phyloP scores from a whole-genome alignment of 2,113 vertebrate genomes.

The Aepyceros melampus region DNA sequence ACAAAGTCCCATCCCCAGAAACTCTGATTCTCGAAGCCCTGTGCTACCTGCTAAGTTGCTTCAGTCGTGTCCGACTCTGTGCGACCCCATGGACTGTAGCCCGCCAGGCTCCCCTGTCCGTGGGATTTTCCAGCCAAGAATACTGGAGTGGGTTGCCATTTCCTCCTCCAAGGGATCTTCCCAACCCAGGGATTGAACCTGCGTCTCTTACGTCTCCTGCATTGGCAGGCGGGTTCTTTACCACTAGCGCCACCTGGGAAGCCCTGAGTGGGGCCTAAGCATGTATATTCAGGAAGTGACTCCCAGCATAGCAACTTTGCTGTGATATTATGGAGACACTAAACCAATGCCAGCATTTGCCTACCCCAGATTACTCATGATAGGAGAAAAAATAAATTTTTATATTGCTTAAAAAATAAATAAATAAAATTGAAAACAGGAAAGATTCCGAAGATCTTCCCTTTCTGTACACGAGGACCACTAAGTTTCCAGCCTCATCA shows the following conservation, averaged over 20 bases:
- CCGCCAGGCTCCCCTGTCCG: not conserved
- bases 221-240: not conserved
- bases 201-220: not conserved
- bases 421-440: not conserved
- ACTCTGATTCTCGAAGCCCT: not conserved
- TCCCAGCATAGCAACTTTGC: not conserved
- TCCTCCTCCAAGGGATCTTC: not conserved
- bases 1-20: not conserved
- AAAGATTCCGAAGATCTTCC: not conserved
- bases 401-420: not conserved
- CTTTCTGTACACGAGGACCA: not conserved
- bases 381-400: not conserved
- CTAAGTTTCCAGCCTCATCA: not conserved
- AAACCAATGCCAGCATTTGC: not conserved
- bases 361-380: not conserved
- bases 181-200: not conserved
- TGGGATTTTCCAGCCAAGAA: not conserved
- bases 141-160: not conserved
- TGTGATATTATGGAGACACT: not conserved
- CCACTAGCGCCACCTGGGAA: not conserved
- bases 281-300: not conserved
- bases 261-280: not conserved
- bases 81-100: not conserved
- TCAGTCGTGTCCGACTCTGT: accelerated
- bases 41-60: not conserved